These are phyloP conservation scores for Gadopsis marmoratus DNA, from an alignment of 2,797 vertebrate genomes.

Conservation along the genomic window DNA sequence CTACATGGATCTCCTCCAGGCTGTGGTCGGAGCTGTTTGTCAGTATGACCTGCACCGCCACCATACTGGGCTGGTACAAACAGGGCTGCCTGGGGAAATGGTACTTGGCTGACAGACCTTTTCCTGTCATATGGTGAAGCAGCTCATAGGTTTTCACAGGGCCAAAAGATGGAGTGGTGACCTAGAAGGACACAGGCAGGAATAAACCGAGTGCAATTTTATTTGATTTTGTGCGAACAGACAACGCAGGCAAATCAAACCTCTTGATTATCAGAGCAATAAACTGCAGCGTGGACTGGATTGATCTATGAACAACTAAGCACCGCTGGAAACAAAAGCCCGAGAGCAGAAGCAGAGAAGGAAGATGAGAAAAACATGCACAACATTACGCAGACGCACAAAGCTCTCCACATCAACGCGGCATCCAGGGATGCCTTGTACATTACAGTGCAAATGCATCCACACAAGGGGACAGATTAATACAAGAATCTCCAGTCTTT, in stretches of 20 bases:
- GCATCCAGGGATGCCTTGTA: conserved; percentile 31
- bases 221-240: neutral
- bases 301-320: neutral
- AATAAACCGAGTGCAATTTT: neutral
- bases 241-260: neutral
- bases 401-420: conserved; percentile 21
- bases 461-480: conserved; percentile 55
- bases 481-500: conserved; percentile 41
- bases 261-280: conserved; percentile 10
- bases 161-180: conserved; percentile 87
- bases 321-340: conserved; percentile 16
- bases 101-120: conserved; percentile 93
- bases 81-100: conserved; percentile 92
- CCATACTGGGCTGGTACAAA: conserved; percentile 90
- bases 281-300: neutral
- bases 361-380: conserved; percentile 14
- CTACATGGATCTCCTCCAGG: conserved; percentile 90
- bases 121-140: conserved; percentile 97
- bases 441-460: conserved; percentile 59
- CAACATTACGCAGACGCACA: conserved; percentile 11
- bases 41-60: conserved; percentile 91
- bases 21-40: conserved; percentile 89
- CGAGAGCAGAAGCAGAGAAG: conserved; percentile 12
- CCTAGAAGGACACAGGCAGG: conserved; percentile 76
- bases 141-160: conserved; percentile 89